Conservation (phyloP, 2,113 vertebrate species). For the Symphodus melops region DNA sequence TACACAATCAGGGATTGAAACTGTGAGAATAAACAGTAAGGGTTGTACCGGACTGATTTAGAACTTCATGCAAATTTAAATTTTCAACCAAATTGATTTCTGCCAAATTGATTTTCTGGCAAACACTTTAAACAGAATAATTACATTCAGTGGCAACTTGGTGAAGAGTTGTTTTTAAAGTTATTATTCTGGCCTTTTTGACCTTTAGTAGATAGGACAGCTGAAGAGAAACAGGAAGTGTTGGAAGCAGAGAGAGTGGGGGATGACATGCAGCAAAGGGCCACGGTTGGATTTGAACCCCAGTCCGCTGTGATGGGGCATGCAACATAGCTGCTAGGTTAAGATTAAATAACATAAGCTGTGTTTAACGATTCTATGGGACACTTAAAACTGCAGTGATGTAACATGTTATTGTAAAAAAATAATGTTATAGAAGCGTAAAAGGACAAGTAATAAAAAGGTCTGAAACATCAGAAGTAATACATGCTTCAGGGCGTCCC, state of each 20-base stretch:
- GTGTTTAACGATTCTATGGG: neutral
- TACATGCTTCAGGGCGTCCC: slow-evolving; percentile 44
- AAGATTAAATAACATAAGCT: neutral
- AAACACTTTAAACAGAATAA: neutral
- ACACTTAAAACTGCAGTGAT: slow-evolving; percentile 10
- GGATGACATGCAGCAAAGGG: too few species aligned
- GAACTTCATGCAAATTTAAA: neutral
- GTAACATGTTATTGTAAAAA: slow-evolving; percentile 25
- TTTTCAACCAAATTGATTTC: neutral
- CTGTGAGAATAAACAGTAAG: neutral
- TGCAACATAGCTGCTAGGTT: neutral
- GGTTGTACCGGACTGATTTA: neutral
- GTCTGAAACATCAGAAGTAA: slow-evolving; percentile 7
- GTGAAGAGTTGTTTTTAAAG: neutral
- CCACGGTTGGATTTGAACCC: too few species aligned
- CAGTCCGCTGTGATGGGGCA: too few species aligned
- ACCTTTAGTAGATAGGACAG: too few species aligned
- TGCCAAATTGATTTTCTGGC: neutral
- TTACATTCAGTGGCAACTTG: neutral
- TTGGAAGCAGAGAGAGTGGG: too few species aligned
- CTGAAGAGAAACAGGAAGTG: too few species aligned
- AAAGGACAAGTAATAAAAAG: slow-evolving; percentile 6
- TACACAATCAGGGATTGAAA: too few species aligned
- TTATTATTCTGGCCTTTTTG: too few species aligned
- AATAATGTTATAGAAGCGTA: slow-evolving; percentile 5